Base-by-base conservation (phyloP, 2,888 invertebrate species). In the Melanargia galathea region DNA sequence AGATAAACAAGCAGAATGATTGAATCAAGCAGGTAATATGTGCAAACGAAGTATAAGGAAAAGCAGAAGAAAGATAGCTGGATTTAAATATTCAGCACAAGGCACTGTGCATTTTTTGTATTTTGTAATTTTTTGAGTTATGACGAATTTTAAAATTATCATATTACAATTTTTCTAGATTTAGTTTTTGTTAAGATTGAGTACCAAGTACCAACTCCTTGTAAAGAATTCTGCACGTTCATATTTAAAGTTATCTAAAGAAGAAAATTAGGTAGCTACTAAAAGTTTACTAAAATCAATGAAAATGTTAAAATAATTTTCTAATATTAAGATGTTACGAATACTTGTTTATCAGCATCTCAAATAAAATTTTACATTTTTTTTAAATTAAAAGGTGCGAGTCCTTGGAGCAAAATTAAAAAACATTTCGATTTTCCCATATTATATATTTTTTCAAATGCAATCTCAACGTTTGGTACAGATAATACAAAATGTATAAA, bases 401-500 rank as follows among this genome's bases (percentile, higher is more conserved):
- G 7, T 35, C 20, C 10, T 8, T 35, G 71, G 66, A 62, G 57
- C 62, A 71, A 72, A 43, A 77, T 74, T 75, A 75, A 79, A 77
- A 73, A 64, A 65, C 65, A 52, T 60, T 68, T 67, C 48, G 71
- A 73, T 80, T 63, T 85, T 85, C 75, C 85, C 81, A 79, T 80
- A 78, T 83, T 52, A 78, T 87, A 86, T 30, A 30, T 30, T 86
- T 87, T 85, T 82, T 87, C 84, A 88, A 90, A 91, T 88, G 88
- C 88, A 90, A 88, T 87, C 88, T 90, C 87, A 88, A 88, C 83
- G 82, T 87, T 90, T 84, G 82, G 83, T 89, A 90, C 87, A 88
- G 79, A 78, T 84, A 86, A 86, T 90, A 90, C 80, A 90, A 90
- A 90, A 88, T 86, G 86, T 90, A 90, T 86, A 90, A 90, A 90